These are phyloP conservation scores for Psephotus haematonotus DNA, from an alignment of 2,113 vertebrate genomes.

Conservation along the genomic window DNA sequence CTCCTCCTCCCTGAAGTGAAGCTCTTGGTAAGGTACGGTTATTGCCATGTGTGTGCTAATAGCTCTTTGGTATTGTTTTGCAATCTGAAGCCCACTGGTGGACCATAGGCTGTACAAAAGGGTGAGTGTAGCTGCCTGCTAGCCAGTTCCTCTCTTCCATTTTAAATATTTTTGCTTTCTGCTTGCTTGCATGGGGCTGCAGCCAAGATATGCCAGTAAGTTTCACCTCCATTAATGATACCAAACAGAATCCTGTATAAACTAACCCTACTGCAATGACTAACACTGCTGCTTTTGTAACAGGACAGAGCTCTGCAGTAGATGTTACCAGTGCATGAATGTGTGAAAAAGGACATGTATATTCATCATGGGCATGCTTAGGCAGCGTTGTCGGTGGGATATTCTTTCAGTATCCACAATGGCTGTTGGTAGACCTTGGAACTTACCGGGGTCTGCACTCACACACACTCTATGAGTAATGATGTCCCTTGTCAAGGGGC, in stretches of 20 bases:
- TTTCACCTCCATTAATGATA: constrained; percentile 78
- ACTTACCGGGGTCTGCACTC: neutral
- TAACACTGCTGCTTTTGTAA: constrained; percentile 71
- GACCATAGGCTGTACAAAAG: constrained; percentile 99
- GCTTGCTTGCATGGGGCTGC: constrained; percentile 99
- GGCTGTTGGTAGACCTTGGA: neutral
- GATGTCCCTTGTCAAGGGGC: neutral
- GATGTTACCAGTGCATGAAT: constrained; percentile 72
- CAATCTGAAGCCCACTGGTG: constrained; percentile 99
- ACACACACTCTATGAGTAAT: neutral
- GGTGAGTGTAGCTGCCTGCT: constrained; percentile 99
- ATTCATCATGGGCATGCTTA: constrained; percentile 72
- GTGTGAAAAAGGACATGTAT: constrained; percentile 10
- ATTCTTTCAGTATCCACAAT: neutral
- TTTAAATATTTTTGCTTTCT: constrained; percentile 84
- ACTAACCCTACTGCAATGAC: constrained; percentile 78
- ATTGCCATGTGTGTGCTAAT: constrained; percentile 89
- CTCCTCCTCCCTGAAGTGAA: constrained; percentile 51
- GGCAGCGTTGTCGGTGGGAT: neutral
- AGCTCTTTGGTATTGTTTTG: constrained; percentile 99
- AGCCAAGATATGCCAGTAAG: constrained; percentile 77
- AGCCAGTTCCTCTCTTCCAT: constrained; percentile 83
- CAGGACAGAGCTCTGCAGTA: constrained; percentile 67
- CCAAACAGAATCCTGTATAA: constrained; percentile 44
- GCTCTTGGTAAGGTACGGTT: constrained; percentile 66